Conservation (phyloP, 2,888 invertebrate genomes). For the Diploptera punctata region DNA sequence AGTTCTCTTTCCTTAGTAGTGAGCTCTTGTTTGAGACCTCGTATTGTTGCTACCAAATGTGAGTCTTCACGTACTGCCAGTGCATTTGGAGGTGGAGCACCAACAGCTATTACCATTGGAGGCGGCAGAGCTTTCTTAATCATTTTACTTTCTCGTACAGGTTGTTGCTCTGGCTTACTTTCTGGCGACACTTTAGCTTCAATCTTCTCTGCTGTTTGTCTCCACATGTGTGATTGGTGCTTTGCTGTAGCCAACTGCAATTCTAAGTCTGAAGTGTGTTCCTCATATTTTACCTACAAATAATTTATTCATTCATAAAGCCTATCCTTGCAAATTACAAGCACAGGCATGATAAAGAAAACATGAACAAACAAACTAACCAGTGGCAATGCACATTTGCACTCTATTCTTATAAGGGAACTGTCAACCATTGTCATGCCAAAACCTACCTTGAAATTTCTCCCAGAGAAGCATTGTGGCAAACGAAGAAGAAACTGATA, state of each 20-base stretch:
- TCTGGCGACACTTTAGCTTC: not conserved
- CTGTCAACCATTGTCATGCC: no score
- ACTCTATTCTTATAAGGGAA: no score
- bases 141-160: not conserved
- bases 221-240: slow-evolving; percentile 32
- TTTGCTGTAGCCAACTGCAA: slow-evolving; percentile 41
- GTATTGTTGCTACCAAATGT: slow-evolving; percentile 78
- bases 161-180: not conserved
- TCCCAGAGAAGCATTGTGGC: no score
- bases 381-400: no score
- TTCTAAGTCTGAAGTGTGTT: slow-evolving; percentile 45
- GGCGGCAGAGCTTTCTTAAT: not conserved
- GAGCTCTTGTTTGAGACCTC: slow-evolving; percentile 77
- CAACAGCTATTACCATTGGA: not conserved
- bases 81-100: slow-evolving; percentile 19
- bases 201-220: slow-evolving; percentile 25
- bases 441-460: no score
- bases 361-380: no score
- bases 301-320: no score
- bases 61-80: slow-evolving; percentile 68
- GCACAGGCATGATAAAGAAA: no score
- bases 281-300: slow-evolving; percentile 46
- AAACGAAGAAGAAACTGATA: no score
- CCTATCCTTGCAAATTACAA: no score
- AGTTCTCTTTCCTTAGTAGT: slow-evolving; percentile 76